Evolutionary conservation across 2,113 vertebrate genomes (phyloP), one percentile per base, ranked within the genome.

Genomic region (Litocranius walleri): DNA sequence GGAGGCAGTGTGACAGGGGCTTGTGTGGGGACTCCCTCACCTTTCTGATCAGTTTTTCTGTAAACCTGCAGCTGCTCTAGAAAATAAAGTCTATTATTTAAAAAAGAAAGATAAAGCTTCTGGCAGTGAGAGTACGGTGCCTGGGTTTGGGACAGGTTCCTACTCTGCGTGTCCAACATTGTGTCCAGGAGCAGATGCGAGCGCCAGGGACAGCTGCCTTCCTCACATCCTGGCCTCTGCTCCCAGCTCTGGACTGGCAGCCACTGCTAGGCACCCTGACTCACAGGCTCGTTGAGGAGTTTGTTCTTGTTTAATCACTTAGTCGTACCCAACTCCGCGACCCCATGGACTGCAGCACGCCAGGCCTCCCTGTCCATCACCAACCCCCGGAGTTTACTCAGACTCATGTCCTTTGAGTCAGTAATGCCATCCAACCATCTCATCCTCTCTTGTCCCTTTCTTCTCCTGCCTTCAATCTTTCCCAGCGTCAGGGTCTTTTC

Each of bases 161-260:
- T 30, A 27, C 50, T 57, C 29, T 90, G 29, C 9, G 6, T 21
- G 33, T 57, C 57, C 54, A 56, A 16, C 27, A 14, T 56, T 12
- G 30, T 19, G 50, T 92, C 54, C 59, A 36, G 83, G 56, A 83
- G 87, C 54, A 93, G 82, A 94, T 92, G 6, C 21, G 29, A 64
- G 23, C 13, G 6, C 7, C 88, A 36, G 50, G 56, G 56, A 91
- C 17, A 33, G 52, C 81, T 78, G 57, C 15, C 33, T 12, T 95
- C 80, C 19, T 87, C 45, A 67, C n/a, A 43, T 1, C 56, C 7
- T 71, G 57, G 21, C 59, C 30, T 91, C 33, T 59, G 3, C 30
- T 1, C 15, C 17, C 15, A 64, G 54, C 43, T 86, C 43, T 90
- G 67, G 52, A 11, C 64, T 71, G 83, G 50, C n/a, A n/a, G 40